Evolutionary conservation across 2,888 invertebrate genomes (phyloP).

Genomic region (Osedax frankpressi): DNA sequence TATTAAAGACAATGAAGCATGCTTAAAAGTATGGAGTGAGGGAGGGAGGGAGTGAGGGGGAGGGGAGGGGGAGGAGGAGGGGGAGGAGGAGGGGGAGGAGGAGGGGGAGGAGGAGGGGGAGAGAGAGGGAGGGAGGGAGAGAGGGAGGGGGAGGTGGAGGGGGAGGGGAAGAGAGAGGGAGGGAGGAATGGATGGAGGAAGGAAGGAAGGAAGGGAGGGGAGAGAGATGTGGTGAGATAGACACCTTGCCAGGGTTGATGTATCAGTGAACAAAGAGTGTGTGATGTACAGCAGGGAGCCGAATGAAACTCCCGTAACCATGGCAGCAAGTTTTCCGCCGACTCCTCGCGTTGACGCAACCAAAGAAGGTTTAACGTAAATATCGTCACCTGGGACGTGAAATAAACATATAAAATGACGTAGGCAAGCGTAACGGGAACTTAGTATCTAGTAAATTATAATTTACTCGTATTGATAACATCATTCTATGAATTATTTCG

Average conservation of each 20-base stretch:
- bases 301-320: conserved; percentile 37
- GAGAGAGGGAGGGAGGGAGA: not conserved
- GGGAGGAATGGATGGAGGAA: not conserved
- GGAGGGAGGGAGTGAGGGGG: not conserved
- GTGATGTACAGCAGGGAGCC: conserved; percentile 43
- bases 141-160: not conserved
- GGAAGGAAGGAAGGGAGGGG: not conserved
- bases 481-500: too few relatives aligned
- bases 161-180: not conserved
- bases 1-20: too few relatives aligned
- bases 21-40: too few relatives aligned
- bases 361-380: too few relatives aligned
- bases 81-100: not conserved
- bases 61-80: not conserved
- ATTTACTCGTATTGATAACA: too few relatives aligned
- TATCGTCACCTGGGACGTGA: too few relatives aligned
- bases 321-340: too few relatives aligned
- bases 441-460: too few relatives aligned
- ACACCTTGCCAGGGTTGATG: conserved; percentile 39
- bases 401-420: too few relatives aligned
- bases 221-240: not conserved
- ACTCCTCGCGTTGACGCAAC: too few relatives aligned
- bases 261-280: conserved; percentile 43
- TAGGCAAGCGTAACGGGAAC: too few relatives aligned
- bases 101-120: not conserved